These are phyloP conservation scores for Pogonocichla stellata DNA, from an alignment of 2,113 vertebrate genomes.

Conservation along the genomic window DNA sequence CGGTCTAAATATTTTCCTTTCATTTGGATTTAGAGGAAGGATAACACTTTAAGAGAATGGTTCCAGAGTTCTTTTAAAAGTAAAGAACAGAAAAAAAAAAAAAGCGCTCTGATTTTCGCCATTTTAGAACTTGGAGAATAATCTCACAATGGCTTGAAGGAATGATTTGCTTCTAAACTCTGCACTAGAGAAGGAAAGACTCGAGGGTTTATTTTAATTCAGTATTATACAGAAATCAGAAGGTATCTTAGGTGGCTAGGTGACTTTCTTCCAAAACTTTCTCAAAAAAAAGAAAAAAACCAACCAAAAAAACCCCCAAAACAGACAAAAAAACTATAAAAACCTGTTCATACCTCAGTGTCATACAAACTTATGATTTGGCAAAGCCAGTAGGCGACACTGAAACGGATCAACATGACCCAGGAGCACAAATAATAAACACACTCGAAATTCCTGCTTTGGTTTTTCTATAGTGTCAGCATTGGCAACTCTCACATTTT, in stretches of 20 bases:
- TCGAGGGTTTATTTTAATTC: not conserved
- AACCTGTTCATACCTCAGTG: not conserved
- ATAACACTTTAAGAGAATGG: not conserved
- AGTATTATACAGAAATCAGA: not conserved
- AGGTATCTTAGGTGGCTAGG: not conserved
- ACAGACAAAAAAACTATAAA: too few species aligned
- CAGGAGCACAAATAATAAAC: constrained; percentile 41
- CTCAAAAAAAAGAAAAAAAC: not conserved
- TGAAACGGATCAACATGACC: not conserved
- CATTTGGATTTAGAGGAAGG: not conserved
- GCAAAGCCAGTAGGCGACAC: not conserved
- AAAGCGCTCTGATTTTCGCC: not conserved
- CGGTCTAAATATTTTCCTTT: not conserved
- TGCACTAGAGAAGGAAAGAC: not conserved
- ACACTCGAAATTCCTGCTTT: constrained; percentile 44
- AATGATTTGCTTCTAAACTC: not conserved
- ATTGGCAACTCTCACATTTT: constrained; percentile 71
- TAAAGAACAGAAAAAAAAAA: not conserved
- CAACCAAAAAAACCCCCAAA: too few species aligned
- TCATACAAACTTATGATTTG: constrained; percentile 12
- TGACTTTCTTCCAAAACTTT: not conserved
- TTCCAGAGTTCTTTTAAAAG: not conserved
- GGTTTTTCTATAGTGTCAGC: constrained; percentile 58
- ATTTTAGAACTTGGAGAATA: not conserved
- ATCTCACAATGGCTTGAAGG: not conserved